Percentiles rank a stretch among this genome's conserved stretches.
phyloP scores from a whole-genome alignment of 1,140 invertebrate species.

The Bradynema listronoti region DNA sequence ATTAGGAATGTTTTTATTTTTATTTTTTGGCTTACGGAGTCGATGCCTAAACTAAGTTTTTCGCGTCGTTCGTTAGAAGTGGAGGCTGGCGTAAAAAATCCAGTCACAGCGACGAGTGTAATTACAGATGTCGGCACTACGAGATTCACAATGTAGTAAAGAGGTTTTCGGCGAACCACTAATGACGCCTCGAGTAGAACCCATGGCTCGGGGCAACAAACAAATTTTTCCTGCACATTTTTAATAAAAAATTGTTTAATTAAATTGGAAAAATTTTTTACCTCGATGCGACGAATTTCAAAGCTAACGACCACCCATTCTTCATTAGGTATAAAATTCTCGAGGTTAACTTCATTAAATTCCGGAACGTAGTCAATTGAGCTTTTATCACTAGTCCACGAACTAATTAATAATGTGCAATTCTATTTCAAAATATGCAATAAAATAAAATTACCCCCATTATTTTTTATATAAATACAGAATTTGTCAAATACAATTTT shows the following conservation, averaged over 20 bases:
- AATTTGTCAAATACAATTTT: no score
- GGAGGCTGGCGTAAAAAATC: conserved; percentile 58
- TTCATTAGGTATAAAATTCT: conserved; percentile 57
- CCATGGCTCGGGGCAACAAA: conserved; percentile 56
- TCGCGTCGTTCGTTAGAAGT: conserved; percentile 53
- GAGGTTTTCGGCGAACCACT: conserved; percentile 51
- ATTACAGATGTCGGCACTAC: conserved; percentile 56
- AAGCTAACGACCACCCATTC: conserved; percentile 58
- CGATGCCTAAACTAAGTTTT: conserved; percentile 53
- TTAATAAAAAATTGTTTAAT: neutral
- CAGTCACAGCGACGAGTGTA: conserved; percentile 56
- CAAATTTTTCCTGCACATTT: conserved; percentile 47
- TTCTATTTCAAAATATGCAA: no score
- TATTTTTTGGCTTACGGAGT: conserved; percentile 31
- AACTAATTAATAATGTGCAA: conserved; percentile 54
- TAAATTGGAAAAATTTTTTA: conserved; percentile 14
- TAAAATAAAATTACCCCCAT: no score
- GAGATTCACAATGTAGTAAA: conserved; percentile 56
- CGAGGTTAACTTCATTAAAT: conserved; percentile 51
- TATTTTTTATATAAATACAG: no score
- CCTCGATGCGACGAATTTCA: conserved; percentile 48
- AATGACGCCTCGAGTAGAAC: conserved; percentile 52
- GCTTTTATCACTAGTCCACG: conserved; percentile 54
- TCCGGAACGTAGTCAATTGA: conserved; percentile 55
- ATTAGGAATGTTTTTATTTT: conserved; percentile 1